Percentiles rank a stretch among this genome's conserved stretches.
phyloP scores from a whole-genome alignment of 2,113 vertebrate genomes.

The Clupea harengus region DNA sequence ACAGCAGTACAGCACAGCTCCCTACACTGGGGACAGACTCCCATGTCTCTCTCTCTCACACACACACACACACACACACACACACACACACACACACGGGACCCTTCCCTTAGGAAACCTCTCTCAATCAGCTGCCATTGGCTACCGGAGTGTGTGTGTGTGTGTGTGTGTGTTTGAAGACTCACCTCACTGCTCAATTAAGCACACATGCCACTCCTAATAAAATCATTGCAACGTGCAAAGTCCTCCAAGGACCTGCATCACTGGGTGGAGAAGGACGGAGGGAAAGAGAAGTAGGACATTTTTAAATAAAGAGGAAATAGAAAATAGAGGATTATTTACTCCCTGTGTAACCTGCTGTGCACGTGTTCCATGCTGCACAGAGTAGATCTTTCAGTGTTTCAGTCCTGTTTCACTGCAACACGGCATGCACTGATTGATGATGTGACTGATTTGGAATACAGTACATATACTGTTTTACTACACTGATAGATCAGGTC shows the following conservation, averaged over 20 bases:
- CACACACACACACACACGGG: constrained; percentile 2
- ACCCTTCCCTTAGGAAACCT: constrained; percentile 62
- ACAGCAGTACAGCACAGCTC: constrained; percentile 66
- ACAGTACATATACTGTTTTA: not conserved
- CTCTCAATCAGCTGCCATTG: constrained; percentile 71
- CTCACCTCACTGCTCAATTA: constrained; percentile 72
- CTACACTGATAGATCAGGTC: too few relatives aligned
- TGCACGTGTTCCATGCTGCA: not conserved
- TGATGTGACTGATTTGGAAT: not conserved
- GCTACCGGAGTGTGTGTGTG: constrained; percentile 46
- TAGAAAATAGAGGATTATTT: not conserved
- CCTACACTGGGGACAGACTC: constrained; percentile 11
- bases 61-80: not conserved
- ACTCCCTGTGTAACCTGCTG: too few relatives aligned
- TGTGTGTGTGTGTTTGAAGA: constrained; percentile 46
- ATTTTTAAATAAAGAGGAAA: not conserved
- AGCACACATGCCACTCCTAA: constrained; percentile 59
- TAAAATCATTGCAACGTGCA: constrained; percentile 60
- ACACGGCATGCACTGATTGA: too few relatives aligned
- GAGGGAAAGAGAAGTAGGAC: not conserved
- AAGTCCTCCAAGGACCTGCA: constrained; percentile 49
- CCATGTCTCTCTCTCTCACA: constrained; percentile 30
- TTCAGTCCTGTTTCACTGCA: not conserved
- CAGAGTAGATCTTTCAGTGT: not conserved
- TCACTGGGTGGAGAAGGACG: not conserved